Conservation (phyloP, 2,888 invertebrate species). For the Thereva unica region DNA sequence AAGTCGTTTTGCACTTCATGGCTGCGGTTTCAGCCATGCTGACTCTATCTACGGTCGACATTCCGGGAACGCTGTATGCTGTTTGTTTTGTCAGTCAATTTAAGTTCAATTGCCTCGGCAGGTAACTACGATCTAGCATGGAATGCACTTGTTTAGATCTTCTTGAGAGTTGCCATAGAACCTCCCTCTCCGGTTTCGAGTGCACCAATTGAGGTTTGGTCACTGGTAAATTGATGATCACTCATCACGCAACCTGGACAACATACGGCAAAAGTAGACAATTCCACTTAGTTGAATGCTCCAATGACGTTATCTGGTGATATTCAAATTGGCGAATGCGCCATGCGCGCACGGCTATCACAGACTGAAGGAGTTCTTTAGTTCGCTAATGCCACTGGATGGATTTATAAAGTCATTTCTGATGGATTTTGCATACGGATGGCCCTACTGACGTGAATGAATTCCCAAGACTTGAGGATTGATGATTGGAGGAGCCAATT, state of each 20-base stretch:
- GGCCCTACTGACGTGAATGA: slow-evolving; percentile 23
- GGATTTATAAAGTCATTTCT: slow-evolving; percentile 40
- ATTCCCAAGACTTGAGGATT: slow-evolving; percentile 19
- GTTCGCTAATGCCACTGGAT: slow-evolving; percentile 14
- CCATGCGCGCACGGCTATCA: neutral
- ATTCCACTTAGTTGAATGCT: slow-evolving; percentile 41
- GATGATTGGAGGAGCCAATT: slow-evolving; percentile 35
- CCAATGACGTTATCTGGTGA: slow-evolving; percentile 42
- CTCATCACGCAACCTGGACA: slow-evolving; percentile 39
- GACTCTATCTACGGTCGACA: slow-evolving; percentile 28
- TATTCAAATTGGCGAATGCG: slow-evolving; percentile 39
- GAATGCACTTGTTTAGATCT: slow-evolving; percentile 24
- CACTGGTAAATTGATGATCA: slow-evolving; percentile 40
- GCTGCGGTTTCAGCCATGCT: slow-evolving; percentile 7
- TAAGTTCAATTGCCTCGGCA: slow-evolving; percentile 33
- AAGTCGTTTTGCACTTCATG: slow-evolving; percentile 18
- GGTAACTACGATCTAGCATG: neutral
- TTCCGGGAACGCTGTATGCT: slow-evolving; percentile 22
- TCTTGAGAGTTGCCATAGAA: slow-evolving; percentile 9
- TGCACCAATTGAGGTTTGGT: slow-evolving; percentile 33
- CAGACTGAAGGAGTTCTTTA: slow-evolving; percentile 1
- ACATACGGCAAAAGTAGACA: slow-evolving; percentile 13
- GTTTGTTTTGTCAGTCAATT: slow-evolving; percentile 42
- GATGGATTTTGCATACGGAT: slow-evolving; percentile 36
- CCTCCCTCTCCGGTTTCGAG: slow-evolving; percentile 18